Evolutionary conservation across 2,888 invertebrate genomes (phyloP).

Genomic region (Aproaerema taeniolella): DNA sequence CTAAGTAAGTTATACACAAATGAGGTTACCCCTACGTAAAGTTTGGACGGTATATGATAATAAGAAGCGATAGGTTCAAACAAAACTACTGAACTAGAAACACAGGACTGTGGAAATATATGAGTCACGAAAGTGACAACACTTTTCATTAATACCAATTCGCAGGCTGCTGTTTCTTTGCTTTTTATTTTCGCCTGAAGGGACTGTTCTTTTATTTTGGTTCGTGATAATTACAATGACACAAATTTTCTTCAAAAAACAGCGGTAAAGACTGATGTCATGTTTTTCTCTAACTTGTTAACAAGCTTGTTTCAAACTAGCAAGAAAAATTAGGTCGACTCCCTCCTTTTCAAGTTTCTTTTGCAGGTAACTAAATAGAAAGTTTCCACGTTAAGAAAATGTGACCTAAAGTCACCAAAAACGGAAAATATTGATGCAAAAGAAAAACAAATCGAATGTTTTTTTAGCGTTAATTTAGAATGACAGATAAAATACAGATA

Average conservation of each 20-base stretch:
- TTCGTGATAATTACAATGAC: slow-evolving; percentile 31
- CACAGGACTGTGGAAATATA: no score
- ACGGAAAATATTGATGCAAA: no score
- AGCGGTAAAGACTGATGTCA: slow-evolving; percentile 23
- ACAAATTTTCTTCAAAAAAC: slow-evolving; percentile 23
- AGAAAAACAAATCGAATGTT: no score
- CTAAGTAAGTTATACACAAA: no score
- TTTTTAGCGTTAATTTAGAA: no score
- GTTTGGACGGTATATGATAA: no score
- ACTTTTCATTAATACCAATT: not conserved
- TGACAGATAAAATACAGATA: no score
- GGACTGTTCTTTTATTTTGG: no score
- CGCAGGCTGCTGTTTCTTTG: not conserved
- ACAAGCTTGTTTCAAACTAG: slow-evolving; percentile 25
- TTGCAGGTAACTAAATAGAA: not conserved
- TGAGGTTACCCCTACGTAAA: no score
- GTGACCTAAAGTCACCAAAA: no score
- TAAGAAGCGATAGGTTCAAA: no score
- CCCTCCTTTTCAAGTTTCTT: not conserved
- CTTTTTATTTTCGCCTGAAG: slow-evolving; percentile 18
- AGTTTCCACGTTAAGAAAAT: slow-evolving; percentile 12
- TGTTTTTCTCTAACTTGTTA: slow-evolving; percentile 24
- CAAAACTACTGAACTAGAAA: no score
- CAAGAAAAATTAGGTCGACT: slow-evolving; percentile 16
- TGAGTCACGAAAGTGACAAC: not conserved